Percentiles rank a stretch among this genome's conserved stretches.
phyloP scores from a whole-genome alignment of 2,888 invertebrate species.

The Choreutis nemorana region DNA sequence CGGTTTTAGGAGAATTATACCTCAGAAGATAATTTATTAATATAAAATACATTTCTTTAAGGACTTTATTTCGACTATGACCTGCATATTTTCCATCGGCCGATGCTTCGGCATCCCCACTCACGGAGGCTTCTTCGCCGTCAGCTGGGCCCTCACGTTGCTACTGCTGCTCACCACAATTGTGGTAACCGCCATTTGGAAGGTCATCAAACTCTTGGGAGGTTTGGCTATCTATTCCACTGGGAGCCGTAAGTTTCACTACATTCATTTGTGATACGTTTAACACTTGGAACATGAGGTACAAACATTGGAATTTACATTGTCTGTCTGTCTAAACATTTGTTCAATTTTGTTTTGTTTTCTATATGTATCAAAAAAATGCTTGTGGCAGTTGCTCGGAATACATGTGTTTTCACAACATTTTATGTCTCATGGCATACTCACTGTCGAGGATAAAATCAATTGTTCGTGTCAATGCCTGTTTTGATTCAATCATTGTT shows the following conservation, averaged over 20 bases:
- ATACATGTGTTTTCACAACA: too few relatives aligned
- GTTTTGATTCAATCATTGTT: too few relatives aligned
- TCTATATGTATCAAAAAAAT: neutral
- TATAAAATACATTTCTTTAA: too few relatives aligned
- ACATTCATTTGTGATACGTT: slow-evolving; percentile 1
- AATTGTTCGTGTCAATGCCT: too few relatives aligned
- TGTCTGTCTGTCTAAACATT: too few relatives aligned
- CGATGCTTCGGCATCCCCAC: slow-evolving; percentile 33
- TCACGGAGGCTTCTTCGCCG: slow-evolving; percentile 17
- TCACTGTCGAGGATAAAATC: too few relatives aligned
- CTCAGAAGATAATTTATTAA: too few relatives aligned
- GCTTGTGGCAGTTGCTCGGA: neutral
- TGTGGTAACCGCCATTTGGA: slow-evolving; percentile 29
- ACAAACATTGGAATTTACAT: slow-evolving; percentile 5
- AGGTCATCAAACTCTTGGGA: slow-evolving; percentile 20
- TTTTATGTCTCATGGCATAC: too few relatives aligned
- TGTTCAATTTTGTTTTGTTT: neutral
- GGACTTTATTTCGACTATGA: slow-evolving; percentile 27
- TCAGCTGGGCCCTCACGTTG: slow-evolving; percentile 19
- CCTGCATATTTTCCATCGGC: slow-evolving; percentile 22
- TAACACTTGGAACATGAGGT: slow-evolving; percentile 1
- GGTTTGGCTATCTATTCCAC: slow-evolving; percentile 16
- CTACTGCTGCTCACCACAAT: slow-evolving; percentile 20
- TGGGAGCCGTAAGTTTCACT: slow-evolving; percentile 23
- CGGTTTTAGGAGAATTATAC: too few relatives aligned